These are phyloP conservation scores for Laodelphax striatellus DNA, from an alignment of 1,140 invertebrate genomes.

Conservation along the genomic window DNA sequence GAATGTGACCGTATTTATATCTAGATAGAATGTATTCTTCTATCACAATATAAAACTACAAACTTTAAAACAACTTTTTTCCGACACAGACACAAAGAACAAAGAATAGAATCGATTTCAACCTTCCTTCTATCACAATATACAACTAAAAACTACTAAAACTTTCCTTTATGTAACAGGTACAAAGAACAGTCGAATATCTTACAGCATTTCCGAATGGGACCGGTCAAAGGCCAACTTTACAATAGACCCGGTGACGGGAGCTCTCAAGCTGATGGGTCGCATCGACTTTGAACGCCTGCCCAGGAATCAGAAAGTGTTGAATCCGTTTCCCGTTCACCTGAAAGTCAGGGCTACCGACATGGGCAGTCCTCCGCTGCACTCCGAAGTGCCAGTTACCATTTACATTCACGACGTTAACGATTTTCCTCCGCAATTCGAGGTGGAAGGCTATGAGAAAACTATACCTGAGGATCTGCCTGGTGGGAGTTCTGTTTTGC, in stretches of 20 bases:
- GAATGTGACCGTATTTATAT: constrained; percentile 55
- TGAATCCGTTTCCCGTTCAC: constrained; percentile 34
- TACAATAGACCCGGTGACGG: constrained; percentile 59
- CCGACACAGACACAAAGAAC: too few species aligned
- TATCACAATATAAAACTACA: too few species aligned
- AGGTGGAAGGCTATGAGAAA: constrained; percentile 56
- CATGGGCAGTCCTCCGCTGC: constrained; percentile 61
- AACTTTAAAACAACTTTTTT: too few species aligned
- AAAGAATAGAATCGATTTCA: too few species aligned
- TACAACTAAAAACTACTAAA: too few species aligned
- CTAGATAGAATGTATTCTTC: too few species aligned
- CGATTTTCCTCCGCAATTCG: constrained; percentile 73
- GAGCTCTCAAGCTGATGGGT: constrained; percentile 50
- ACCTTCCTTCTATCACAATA: too few species aligned
- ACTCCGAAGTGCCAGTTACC: constrained; percentile 57
- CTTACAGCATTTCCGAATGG: constrained; percentile 67
- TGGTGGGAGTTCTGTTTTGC: constrained; percentile 64
- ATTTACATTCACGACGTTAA: constrained; percentile 82
- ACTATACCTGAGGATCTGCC: constrained; percentile 71
- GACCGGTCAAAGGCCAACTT: constrained; percentile 62
- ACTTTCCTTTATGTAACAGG: constrained; percentile 32
- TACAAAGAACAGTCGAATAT: constrained; percentile 73
- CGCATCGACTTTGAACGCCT: constrained; percentile 68
- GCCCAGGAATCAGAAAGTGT: constrained; percentile 7
- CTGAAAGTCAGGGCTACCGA: constrained; percentile 69